Conservation (phyloP, 2,888 invertebrate species). For the Carcina quercana region DNA sequence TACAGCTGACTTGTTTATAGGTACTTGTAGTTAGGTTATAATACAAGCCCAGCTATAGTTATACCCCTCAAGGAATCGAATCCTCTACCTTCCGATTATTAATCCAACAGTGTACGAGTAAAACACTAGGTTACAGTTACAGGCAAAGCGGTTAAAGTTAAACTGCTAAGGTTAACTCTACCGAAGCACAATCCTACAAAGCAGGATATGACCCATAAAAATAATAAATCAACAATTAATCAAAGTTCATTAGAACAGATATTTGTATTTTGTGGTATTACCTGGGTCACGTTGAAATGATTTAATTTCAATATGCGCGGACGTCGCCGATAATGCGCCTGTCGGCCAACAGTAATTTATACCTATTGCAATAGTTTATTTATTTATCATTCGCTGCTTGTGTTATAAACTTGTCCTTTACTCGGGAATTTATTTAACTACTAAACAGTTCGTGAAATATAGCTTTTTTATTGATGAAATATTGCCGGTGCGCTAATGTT, state of each 20-base stretch:
- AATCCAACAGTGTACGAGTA: not conserved
- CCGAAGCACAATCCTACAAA: slow-evolving; percentile 24
- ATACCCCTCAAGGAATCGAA: not conserved
- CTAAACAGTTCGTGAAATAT: slow-evolving; percentile 30
- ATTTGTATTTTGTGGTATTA: slow-evolving; percentile 41
- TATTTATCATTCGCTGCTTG: slow-evolving; percentile 50
- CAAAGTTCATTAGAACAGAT: slow-evolving; percentile 53
- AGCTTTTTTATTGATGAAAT: slow-evolving; percentile 21
- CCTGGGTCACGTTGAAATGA: slow-evolving; percentile 52
- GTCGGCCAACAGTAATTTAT: slow-evolving; percentile 53
- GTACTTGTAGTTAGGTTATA: too few relatives aligned
- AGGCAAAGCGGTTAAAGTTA: too few relatives aligned
- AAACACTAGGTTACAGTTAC: slow-evolving; percentile 11
- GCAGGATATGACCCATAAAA: slow-evolving; percentile 36
- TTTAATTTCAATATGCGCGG: slow-evolving; percentile 60
- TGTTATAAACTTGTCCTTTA: slow-evolving; percentile 49
- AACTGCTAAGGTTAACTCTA: too few relatives aligned
- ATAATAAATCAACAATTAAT: slow-evolving; percentile 57
- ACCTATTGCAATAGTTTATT: slow-evolving; percentile 45
- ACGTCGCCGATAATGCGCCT: slow-evolving; percentile 49
- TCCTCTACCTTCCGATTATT: not conserved
- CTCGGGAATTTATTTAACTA: slow-evolving; percentile 47
- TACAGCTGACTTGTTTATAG: too few relatives aligned
- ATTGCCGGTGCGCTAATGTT: slow-evolving; percentile 7
- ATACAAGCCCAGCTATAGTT: too few relatives aligned